Conservation (phyloP, 2,113 vertebrate species). For the Sapayoa aenigma region DNA sequence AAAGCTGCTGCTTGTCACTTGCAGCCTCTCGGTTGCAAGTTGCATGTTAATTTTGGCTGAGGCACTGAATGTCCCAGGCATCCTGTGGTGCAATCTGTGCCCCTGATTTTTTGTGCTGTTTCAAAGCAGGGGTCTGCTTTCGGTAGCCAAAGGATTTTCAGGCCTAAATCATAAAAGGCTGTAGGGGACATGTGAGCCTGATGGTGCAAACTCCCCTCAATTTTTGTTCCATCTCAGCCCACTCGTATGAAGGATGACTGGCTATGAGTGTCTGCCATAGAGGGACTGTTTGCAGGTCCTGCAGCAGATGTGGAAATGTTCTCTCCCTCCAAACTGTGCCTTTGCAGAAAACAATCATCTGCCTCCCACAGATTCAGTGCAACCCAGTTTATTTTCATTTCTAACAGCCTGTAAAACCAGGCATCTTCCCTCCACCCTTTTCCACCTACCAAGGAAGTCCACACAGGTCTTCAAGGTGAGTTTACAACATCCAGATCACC, state of each 20-base stretch:
- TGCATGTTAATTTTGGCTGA: conserved; percentile 52
- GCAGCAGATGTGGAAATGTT: conserved; percentile 1
- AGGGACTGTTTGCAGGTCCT: not conserved
- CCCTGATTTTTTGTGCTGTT: not conserved
- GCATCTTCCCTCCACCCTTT: not conserved
- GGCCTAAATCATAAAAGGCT: not conserved
- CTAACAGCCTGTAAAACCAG: not conserved
- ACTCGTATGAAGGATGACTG: not conserved
- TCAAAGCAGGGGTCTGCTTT: not conserved
- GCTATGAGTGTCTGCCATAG: not conserved
- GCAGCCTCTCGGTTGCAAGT: not conserved
- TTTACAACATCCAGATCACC: not conserved
- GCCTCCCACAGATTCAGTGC: not conserved
- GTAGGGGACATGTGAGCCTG: not conserved
- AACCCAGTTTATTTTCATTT: not conserved
- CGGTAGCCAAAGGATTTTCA: not conserved
- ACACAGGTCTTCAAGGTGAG: not conserved
- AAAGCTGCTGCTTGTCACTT: conserved; percentile 34
- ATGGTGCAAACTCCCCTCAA: not conserved
- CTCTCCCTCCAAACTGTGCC: not conserved
- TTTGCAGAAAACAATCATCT: not conserved
- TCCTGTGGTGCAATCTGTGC: not conserved
- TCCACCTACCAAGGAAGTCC: not conserved
- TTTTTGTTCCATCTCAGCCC: not conserved
- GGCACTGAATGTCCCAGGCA: not conserved